Conservation (phyloP, 2,797 vertebrate species). For the Darevskia nairensis region DNA sequence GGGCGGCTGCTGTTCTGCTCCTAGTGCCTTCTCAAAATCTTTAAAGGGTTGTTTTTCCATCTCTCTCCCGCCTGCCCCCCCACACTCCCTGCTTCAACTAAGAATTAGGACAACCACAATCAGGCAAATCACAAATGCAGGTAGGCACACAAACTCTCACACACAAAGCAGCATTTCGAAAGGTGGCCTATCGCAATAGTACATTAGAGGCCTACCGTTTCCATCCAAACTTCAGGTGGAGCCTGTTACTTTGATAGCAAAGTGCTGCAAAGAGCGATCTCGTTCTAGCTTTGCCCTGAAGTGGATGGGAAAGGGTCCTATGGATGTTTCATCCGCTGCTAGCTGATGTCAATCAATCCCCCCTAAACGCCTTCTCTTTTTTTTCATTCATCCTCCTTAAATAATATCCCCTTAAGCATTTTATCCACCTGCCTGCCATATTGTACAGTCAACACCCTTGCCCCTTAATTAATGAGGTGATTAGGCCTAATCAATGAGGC, state of each 20-base stretch:
- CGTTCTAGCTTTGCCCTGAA: neutral
- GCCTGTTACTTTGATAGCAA: neutral
- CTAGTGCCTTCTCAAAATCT: conserved; percentile 11
- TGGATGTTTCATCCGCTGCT: neutral
- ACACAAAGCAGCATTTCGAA: neutral
- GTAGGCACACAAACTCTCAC: neutral
- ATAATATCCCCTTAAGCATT: neutral
- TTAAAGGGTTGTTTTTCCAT: conserved; percentile 11
- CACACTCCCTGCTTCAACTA: neutral
- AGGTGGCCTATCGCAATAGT: neutral
- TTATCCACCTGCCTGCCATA: neutral
- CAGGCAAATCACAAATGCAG: neutral
- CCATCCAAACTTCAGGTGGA: neutral
- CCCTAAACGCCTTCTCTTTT: neutral
- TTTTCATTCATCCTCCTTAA: neutral
- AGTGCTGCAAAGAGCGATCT: neutral
- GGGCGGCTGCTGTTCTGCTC: conserved; percentile 9
- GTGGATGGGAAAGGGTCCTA: neutral
- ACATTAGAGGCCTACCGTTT: neutral
- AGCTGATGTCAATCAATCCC: no score
- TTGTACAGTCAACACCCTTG: neutral
- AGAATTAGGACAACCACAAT: neutral
- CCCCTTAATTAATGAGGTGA: neutral
- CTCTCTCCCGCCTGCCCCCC: neutral
- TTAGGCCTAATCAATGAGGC: conserved; percentile 8